A percentile compares a stretch with the other conserved stretches of the same genome.
Conservation (phyloP, 2,113 vertebrate species). For the Sapayoa aenigma region DNA sequence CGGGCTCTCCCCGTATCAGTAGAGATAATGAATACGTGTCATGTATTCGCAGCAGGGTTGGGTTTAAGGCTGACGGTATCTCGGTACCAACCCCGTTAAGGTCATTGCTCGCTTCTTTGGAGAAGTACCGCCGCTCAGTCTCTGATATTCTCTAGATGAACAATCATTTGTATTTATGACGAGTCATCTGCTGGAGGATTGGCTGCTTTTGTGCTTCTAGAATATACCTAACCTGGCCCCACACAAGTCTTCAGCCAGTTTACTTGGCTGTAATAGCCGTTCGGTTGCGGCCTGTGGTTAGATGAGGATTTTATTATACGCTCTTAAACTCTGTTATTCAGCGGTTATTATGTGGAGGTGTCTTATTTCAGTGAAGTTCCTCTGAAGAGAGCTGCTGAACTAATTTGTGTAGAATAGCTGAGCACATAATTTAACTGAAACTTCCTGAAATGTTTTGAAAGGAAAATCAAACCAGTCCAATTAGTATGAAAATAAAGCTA, state of each 20-base stretch:
- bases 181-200: neutral
- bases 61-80: accelerated
- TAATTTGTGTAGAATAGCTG: neutral
- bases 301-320: neutral
- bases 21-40: accelerated
- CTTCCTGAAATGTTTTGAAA: neutral
- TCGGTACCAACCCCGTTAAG: neutral
- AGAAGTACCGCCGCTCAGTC: neutral
- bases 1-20: neutral
- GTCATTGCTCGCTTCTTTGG: neutral
- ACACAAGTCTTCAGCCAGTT: accelerated
- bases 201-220: conserved; percentile 1
- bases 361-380: neutral
- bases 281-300: neutral
- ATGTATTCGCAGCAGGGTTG: accelerated
- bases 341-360: neutral
- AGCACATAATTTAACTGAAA: neutral
- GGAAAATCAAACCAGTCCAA: neutral
- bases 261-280: neutral
- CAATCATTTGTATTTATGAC: neutral
- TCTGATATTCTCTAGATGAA: neutral
- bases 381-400: neutral
- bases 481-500: neutral
- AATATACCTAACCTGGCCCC: neutral
- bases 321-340: neutral